phyloP scores from a whole-genome alignment of 2,113 vertebrate species.

The Phycodurus eques region DNA sequence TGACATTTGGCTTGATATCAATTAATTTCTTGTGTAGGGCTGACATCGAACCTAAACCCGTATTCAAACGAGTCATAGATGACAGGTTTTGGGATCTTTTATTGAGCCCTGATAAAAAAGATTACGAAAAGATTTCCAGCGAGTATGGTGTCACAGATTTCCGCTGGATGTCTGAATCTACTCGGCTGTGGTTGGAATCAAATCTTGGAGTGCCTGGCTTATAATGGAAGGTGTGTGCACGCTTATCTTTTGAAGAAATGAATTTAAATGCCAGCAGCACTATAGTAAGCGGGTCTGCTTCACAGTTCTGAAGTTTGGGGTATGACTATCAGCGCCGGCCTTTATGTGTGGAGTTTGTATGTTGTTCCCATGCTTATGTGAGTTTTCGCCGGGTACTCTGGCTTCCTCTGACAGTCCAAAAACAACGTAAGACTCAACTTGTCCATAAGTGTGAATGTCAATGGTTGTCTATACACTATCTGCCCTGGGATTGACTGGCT shows the following conservation, averaged over 20 bases:
- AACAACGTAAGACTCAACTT: too few relatives aligned
- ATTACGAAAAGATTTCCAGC: constrained; percentile 83
- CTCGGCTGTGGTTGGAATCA: constrained; percentile 69
- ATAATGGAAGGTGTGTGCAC: constrained; percentile 77
- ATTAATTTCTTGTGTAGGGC: constrained; percentile 32
- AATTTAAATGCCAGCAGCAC: too few relatives aligned
- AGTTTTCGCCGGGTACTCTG: too few relatives aligned
- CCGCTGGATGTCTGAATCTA: constrained; percentile 86
- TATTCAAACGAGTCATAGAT: constrained; percentile 56
- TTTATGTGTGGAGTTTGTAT: too few relatives aligned
- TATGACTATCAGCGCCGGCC: too few relatives aligned
- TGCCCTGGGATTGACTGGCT: neutral
- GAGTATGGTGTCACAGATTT: constrained; percentile 83
- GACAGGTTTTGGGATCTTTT: constrained; percentile 83
- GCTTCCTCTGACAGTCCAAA: too few relatives aligned
- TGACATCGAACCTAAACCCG: constrained; percentile 22
- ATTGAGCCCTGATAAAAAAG: constrained; percentile 79
- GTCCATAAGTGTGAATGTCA: too few relatives aligned
- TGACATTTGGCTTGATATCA: neutral
- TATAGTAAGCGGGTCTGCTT: too few relatives aligned
- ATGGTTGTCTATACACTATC: too few relatives aligned
- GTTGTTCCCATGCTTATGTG: too few relatives aligned
- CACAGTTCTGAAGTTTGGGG: too few relatives aligned
- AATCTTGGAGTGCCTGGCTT: constrained; percentile 82
- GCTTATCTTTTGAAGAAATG: neutral